These are phyloP conservation scores for Temnothorax curvispinosus DNA, from an alignment of 1,140 invertebrate genomes.

Conservation along the genomic window DNA sequence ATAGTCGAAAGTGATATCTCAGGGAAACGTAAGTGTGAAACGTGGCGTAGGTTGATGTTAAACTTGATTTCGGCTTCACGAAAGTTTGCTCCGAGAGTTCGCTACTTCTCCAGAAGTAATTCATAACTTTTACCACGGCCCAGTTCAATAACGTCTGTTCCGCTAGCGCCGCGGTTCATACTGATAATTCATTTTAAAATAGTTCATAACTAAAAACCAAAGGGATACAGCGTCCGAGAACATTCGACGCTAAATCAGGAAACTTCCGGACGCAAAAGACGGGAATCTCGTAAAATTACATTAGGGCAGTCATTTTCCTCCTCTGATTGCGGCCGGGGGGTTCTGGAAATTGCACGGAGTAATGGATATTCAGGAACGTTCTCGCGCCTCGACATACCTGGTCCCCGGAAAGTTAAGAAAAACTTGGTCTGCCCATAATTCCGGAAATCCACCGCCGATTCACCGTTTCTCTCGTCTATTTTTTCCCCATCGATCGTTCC, in stretches of 20 bases:
- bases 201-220: slow-evolving; percentile 61
- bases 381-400: slow-evolving; percentile 9
- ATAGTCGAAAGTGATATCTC: slow-evolving; percentile 41
- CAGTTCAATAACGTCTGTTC: slow-evolving; percentile 50
- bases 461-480: not conserved
- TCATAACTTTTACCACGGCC: slow-evolving; percentile 60
- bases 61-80: slow-evolving; percentile 55
- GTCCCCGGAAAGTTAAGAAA: slow-evolving; percentile 34
- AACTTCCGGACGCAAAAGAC: slow-evolving; percentile 52
- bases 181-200: slow-evolving; percentile 63
- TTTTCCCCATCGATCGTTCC: not conserved
- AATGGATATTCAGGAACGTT: slow-evolving; percentile 51
- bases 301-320: slow-evolving; percentile 53
- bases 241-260: slow-evolving; percentile 62
- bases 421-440: slow-evolving; percentile 34
- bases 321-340: slow-evolving; percentile 47
- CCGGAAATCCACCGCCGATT: slow-evolving; percentile 27
- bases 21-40: slow-evolving; percentile 40
- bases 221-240: slow-evolving; percentile 48
- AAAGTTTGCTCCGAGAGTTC: slow-evolving; percentile 47
- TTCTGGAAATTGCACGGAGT: slow-evolving; percentile 51
- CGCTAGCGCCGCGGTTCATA: slow-evolving; percentile 52
- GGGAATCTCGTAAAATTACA: slow-evolving; percentile 61
- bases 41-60: slow-evolving; percentile 56
- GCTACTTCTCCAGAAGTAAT: slow-evolving; percentile 56